Conservation (phyloP, 2,113 vertebrate species). For the Murina feae region DNA sequence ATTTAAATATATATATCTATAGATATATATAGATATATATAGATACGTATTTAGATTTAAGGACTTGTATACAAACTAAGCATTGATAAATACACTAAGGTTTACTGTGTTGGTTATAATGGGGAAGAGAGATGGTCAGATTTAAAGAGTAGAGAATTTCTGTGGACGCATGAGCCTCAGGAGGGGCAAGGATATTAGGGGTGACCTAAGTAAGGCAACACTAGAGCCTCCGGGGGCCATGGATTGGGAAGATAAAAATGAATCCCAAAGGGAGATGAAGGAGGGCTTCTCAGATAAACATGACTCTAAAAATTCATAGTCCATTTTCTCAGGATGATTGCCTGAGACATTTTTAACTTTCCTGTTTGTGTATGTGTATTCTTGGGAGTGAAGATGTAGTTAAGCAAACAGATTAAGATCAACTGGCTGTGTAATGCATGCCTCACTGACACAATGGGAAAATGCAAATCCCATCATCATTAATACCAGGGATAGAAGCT, state of each 20-base stretch:
- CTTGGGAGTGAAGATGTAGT: neutral
- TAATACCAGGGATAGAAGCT: neutral
- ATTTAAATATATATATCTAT: neutral
- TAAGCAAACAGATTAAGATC: neutral
- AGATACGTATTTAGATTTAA: neutral
- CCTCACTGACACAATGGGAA: neutral
- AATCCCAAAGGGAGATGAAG: neutral
- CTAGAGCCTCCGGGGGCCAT: neutral
- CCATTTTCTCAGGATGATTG: neutral
- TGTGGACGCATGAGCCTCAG: neutral
- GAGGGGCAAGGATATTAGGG: rapidly evolving
- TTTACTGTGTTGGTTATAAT: neutral
- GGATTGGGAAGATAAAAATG: neutral
- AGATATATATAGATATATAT: too few species aligned
- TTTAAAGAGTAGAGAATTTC: neutral
- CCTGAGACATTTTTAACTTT: neutral
- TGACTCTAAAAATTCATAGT: neutral
- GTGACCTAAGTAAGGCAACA: neutral
- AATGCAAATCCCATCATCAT: neutral
- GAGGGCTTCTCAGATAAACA: neutral
- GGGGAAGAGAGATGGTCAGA: neutral
- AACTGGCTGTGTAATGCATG: neutral
- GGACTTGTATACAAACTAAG: neutral
- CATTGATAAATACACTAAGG: neutral
- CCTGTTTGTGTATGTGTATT: neutral